Base-by-base conservation (phyloP, 2,797 vertebrate species). In the Lagodon rhomboides region DNA sequence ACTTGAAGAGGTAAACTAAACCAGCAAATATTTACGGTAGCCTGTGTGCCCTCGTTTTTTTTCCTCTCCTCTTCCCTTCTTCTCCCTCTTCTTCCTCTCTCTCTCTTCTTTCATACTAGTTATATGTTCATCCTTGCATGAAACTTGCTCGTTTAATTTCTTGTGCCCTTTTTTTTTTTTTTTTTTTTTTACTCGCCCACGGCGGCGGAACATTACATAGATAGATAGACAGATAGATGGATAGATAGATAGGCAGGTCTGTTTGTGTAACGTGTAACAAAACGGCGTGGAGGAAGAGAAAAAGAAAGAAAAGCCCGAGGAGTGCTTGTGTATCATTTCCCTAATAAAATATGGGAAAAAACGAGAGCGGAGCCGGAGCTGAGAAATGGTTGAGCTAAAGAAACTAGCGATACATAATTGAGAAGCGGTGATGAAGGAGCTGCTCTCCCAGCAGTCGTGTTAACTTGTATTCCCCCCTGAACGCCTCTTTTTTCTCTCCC, bases 1-100 rank as follows among this genome's bases (percentile, higher is more conserved):
- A 95, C 94, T 95, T 94, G 92, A 94, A 92, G 93, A 95, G 94
- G 94, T 94, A 95, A 95, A 93, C 92, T 92, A 94, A 94, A 44
- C 89, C 81, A 90, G 88, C 92, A 91, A 90, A 93, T 94, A 92
- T 93, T 91, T 86, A 90, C 91, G 70, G 78, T 88, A 84, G 75
- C 89, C 73, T 80, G 74, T 80, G 74, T 87, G 80, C 82, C 51
- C 73, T 63, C 61, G 30, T 49, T 73, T 64, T 63, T 58, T 25
- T 49, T 22, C 12, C 20, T 63, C 22, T 53, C 17, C 46, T 60
- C 34, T 22, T 16, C 30, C 30, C 44, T 72, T 64, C 60, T 58
- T 22, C 49, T 34, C 12, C 20, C 5, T 4, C 30, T 2, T n/a
- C 30, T 30, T n/a, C n/a, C 34, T 22, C 30, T 16, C 30, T 7